Base-by-base conservation (phyloP, 2,797 vertebrate species). In the Sphenopsis melanotis region DNA sequence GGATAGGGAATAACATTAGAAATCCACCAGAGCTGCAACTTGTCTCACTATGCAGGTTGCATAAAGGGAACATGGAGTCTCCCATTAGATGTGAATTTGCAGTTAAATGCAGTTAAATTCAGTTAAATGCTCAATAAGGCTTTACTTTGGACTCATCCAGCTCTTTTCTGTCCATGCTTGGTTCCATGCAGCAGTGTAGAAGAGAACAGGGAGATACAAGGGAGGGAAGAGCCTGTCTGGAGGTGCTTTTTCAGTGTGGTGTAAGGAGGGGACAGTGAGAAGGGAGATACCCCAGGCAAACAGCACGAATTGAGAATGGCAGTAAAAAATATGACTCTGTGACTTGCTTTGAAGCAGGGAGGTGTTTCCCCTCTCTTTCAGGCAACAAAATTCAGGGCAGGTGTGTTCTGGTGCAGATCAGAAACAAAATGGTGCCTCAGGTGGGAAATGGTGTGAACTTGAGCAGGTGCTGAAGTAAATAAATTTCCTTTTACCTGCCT, bases 151-250 rank as follows among this genome's bases (percentile, higher is more conserved):
- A 15, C 7, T 56, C 1, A 0, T 6, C 24, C 36, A 77, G 21
- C 9, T 56, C n/a, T 42, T 78, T 36, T 63, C 29, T 83, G 34
- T 2, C 46, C 2, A 1, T 24, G 10, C 19, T 46, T n/a, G 4
- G 7, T 44, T 76, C n/a, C 10, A 6, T 0, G 1, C 1, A 30
- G 27, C 60, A 46, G 12, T 23, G 24, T 13, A 20, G 61, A 70
- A 21, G 41, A 78, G 30, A 83, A 7, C 2, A 32, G 50, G 30
- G 42, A 72, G 42, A 27, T 7, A 12, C 18, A 47, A 34, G 19
- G 14, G 65, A 44, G 59, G 69, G 20, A 72, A 87, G 63, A 87
- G 7, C 23, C 32, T 2, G 0, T n/a, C 12, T 49, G 36, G 19
- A 50, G 65, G 34, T n/a, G 36, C 12, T 87, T 53, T 88, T 26